These are phyloP conservation scores for Oscheius myriophilus DNA, from an alignment of 2,888 invertebrate genomes.

Conservation along the genomic window DNA sequence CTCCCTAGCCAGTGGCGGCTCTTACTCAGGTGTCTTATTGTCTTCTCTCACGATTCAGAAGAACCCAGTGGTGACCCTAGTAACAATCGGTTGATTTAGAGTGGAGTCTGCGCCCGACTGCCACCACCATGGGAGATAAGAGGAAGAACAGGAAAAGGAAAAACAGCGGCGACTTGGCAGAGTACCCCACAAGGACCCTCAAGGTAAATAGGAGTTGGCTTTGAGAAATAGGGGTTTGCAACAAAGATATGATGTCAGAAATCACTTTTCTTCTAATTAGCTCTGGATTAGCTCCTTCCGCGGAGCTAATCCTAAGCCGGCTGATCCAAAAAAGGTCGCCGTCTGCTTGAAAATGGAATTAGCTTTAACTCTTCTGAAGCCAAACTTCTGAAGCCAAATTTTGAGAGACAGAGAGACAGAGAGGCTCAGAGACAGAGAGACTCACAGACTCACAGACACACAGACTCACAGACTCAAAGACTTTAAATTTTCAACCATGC, in stretches of 20 bases:
- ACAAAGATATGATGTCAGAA: no score
- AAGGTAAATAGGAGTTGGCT: slow-evolving; percentile 5
- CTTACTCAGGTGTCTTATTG: slow-evolving; percentile 18
- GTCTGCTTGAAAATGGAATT: no score
- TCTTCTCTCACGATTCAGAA: background rate
- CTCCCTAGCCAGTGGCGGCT: slow-evolving; percentile 18
- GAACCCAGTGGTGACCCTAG: no score
- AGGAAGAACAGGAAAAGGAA: slow-evolving; percentile 16
- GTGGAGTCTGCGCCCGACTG: slow-evolving; percentile 24
- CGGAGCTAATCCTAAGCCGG: no score
- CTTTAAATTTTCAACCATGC: no score
- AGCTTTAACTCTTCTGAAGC: background rate
- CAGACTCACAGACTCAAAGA: no score
- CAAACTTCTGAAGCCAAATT: no score
- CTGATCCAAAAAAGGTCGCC: no score
- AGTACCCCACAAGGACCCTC: slow-evolving; percentile 16
- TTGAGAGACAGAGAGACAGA: no score
- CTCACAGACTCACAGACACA: no score
- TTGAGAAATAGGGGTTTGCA: background rate
- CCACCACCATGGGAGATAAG: slow-evolving; percentile 23
- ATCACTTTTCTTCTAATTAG: no score
- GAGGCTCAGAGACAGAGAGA: background rate
- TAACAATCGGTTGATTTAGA: slow-evolving; percentile 7
- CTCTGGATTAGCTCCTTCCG: no score
- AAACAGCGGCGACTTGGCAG: slow-evolving; percentile 16